Percentiles rank a stretch among this genome's conserved stretches.
These are phyloP conservation scores for Lota lota DNA, from an alignment of 2,113 vertebrate genomes.

Conservation along the genomic window DNA sequence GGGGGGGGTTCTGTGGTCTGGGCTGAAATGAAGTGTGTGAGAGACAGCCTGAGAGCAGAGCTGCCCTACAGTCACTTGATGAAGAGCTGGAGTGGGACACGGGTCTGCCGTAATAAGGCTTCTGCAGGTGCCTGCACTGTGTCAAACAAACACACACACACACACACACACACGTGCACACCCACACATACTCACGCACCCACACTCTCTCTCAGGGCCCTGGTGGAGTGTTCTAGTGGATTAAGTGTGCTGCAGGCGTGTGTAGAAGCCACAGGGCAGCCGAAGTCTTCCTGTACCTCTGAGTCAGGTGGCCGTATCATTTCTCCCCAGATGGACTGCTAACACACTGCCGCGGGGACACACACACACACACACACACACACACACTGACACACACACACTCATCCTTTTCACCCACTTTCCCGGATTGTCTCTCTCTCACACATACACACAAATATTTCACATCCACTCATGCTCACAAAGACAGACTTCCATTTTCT, in stretches of 20 bases:
- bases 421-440: not conserved
- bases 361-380: conserved; percentile 2
- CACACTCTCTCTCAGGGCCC: not conserved
- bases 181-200: not conserved
- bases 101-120: conserved; percentile 44
- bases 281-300: conserved; percentile 58
- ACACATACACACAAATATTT: not conserved
- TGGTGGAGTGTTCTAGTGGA: conserved; percentile 36
- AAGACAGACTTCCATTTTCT: not conserved
- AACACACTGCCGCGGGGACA: conserved; percentile 47
- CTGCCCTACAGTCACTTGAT: conserved; percentile 43
- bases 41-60: conserved; percentile 36
- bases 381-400: conserved; percentile 15
- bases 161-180: not conserved
- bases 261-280: conserved; percentile 58
- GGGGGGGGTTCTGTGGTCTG: conserved; percentile 53
- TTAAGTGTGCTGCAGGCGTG: conserved; percentile 55
- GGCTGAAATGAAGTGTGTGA: conserved; percentile 38
- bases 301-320: conserved; percentile 67
- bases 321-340: conserved; percentile 65
- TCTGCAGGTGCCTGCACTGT: not conserved
- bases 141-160: conserved; percentile 4
- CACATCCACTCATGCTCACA: not conserved
- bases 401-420: conserved; percentile 5
- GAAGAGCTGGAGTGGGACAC: conserved; percentile 45